These are phyloP conservation scores for Scaptomyza parva DNA, from an alignment of 2,888 invertebrate genomes.

Conservation along the genomic window DNA sequence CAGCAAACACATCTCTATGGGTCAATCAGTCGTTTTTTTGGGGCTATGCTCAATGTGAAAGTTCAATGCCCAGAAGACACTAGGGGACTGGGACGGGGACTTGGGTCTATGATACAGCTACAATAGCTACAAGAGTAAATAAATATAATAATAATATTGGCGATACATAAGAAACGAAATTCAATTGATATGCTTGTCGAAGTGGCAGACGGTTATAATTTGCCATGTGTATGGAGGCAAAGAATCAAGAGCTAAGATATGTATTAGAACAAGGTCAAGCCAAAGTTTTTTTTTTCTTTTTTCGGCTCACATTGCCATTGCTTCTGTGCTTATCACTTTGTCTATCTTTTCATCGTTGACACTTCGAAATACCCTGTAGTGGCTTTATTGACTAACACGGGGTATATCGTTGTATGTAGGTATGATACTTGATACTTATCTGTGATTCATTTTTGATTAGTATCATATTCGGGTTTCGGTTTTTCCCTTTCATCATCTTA, in stretches of 20 bases:
- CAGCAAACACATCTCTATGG: conserved; percentile 28
- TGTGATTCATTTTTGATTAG: no score
- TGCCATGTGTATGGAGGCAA: conserved; percentile 38
- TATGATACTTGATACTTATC: no score
- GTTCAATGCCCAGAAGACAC: conserved; percentile 43
- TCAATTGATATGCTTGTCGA: conserved; percentile 72
- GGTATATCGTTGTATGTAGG: no score
- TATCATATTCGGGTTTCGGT: no score
- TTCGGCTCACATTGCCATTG: conserved; percentile 32
- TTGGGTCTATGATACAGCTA: conserved; percentile 6
- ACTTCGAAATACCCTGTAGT: conserved; percentile 5
- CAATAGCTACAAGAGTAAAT: conserved; percentile 26
- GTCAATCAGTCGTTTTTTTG: conserved; percentile 46
- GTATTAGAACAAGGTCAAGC: conserved; percentile 30
- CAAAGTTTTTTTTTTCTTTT: conserved; percentile 48
- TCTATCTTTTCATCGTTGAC: conserved; percentile 31
- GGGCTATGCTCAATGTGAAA: conserved; percentile 24
- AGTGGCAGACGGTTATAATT: conserved; percentile 72
- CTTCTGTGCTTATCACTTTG: conserved; percentile 49
- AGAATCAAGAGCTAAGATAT: conserved; percentile 17
- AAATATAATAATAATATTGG: conserved; percentile 46
- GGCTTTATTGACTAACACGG: neutral
- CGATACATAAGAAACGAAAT: conserved; percentile 42
- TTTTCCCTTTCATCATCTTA: no score
- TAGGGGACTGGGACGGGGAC: no score